phyloP scores from a whole-genome alignment of 1,140 invertebrate genomes.

The Babylonia areolata region DNA sequence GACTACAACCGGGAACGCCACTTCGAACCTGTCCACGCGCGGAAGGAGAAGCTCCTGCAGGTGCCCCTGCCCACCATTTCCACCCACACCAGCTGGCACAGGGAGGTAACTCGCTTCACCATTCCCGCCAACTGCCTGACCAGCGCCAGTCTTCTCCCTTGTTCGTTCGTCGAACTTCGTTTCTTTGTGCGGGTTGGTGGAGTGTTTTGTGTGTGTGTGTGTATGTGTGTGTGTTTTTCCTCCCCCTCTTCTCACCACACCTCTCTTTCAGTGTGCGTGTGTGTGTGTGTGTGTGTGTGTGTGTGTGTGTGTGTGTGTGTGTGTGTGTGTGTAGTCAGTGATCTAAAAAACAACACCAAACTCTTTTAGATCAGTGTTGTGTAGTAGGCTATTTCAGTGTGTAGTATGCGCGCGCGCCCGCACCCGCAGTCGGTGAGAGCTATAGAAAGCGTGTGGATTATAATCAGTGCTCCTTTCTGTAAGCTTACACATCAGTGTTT shows the following conservation, averaged over 20 bases:
- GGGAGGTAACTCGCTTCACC: neutral
- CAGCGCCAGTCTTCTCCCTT: neutral
- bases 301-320: neutral
- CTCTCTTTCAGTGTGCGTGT: neutral
- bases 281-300: neutral
- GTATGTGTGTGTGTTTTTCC: neutral
- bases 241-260: too few species aligned
- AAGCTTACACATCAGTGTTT: too few species aligned
- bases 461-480: too few species aligned
- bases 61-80: neutral
- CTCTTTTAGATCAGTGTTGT: too few species aligned
- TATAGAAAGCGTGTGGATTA: too few species aligned
- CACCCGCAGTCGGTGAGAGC: too few species aligned
- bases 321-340: neutral
- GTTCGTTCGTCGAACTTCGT: neutral
- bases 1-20: too few species aligned
- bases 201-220: neutral
- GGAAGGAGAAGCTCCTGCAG: neutral
- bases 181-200: neutral
- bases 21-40: too few species aligned
- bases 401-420: too few species aligned
- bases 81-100: neutral
- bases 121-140: neutral
- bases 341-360: too few species aligned
- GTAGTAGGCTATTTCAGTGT: too few species aligned